Base-by-base conservation (phyloP, 2,113 vertebrate species). In the Channa argus region DNA sequence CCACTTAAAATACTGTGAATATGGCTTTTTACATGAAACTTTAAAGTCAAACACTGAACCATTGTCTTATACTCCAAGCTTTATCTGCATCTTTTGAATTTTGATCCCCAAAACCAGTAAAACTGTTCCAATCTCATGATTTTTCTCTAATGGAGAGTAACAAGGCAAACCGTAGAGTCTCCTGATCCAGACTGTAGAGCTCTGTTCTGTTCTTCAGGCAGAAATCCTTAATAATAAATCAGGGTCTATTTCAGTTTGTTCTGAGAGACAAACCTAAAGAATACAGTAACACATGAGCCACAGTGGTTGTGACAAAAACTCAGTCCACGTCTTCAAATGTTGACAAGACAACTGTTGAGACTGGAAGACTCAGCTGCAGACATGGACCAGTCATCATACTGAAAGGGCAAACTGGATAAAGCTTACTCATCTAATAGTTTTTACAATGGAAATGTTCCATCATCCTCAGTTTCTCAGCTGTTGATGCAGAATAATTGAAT, bases 341-440 rank as follows among this genome's bases (percentile, higher is more conserved):
- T 52, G 2, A 4, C 49, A 41, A 39, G 44, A 69, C 5, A 43
- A 7, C 50, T 3, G 3, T 8, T 63, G 37, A 43, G 63, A 59
- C 63, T 69, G 80, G 80, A 83, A 83, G 80, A 83, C 61, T 14
- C 15, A 6, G 41, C 9, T 41, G 24, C 38, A 43, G 51, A 55
- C 14, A 4, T 3, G 46, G 13, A 54, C 60, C 51, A 49, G 51
- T 1, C 33, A 1, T 12, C 5, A 6, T 3, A 36, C 38, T 15
- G 14, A 38, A 6, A 24, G 6, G 4, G 6, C 4, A 41, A 41
- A 41, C 6, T 41, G 39, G 4, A 7, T 41, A 8, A 3, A 47
- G 58, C 33, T 34, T 4, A 8, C 5, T 34, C 4, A 8, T 50
- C 44, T 37, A 12, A 4, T 46, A 24, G 6, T 62, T 55, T 3